Conservation (phyloP, 1,140 invertebrate genomes). For the Amyelois transitella region DNA sequence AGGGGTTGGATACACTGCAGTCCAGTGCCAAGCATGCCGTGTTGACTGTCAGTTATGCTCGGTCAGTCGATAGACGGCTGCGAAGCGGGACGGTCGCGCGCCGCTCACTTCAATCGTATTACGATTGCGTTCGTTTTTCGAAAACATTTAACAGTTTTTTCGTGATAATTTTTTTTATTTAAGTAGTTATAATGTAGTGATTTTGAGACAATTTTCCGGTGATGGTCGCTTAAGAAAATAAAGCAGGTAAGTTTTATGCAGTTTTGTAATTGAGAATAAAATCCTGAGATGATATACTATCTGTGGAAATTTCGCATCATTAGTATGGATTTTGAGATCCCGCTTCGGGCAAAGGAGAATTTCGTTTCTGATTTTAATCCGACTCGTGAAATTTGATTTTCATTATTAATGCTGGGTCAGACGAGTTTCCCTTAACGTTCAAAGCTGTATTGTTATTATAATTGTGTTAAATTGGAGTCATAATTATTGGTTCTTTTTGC, state of each 20-base stretch:
- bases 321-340: background rate
- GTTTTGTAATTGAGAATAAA: background rate
- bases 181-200: too few relatives aligned
- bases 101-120: background rate
- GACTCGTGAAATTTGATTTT: background rate
- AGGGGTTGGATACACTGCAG: too few relatives aligned
- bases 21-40: slow-evolving; percentile 2
- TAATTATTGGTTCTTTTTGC: background rate
- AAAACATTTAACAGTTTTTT: background rate
- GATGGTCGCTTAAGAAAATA: background rate
- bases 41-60: slow-evolving; percentile 1
- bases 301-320: background rate
- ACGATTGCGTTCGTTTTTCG: background rate
- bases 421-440: background rate
- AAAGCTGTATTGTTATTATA: background rate
- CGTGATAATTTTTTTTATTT: background rate
- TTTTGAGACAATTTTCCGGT: background rate
- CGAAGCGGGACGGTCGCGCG: slow-evolving; percentile 2
- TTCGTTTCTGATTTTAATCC: background rate
- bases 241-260: background rate
- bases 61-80: slow-evolving; percentile 9
- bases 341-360: background rate
- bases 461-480: background rate
- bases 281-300: background rate
- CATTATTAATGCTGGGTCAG: background rate